Evolutionary conservation across 2,797 vertebrate genomes (phyloP).

Genomic region (Arctocebus calabarensis): DNA sequence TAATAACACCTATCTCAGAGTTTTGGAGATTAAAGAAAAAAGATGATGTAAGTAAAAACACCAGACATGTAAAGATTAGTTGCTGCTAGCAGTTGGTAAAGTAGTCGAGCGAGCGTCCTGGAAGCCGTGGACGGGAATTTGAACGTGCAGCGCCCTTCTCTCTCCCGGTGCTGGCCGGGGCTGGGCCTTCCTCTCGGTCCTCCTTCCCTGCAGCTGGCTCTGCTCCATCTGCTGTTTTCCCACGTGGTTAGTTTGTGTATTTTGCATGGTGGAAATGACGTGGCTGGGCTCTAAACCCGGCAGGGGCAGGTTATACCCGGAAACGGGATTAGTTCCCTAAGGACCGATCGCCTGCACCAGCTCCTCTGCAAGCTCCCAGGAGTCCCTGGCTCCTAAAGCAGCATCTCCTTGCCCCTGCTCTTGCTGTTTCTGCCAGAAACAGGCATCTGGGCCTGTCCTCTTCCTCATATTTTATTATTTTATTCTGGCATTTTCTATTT

Average conservation of each 20-base stretch:
- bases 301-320: neutral
- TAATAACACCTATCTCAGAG: neutral
- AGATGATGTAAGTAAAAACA: neutral
- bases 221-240: neutral
- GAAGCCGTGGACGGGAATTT: neutral
- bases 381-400: conserved; percentile 7
- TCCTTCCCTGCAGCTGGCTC: neutral
- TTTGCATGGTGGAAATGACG: neutral
- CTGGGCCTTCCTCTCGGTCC: neutral
- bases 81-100: neutral
- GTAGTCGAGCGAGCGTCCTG: neutral
- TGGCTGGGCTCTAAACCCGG: conserved; percentile 1
- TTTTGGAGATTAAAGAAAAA: neutral
- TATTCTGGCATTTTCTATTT: neutral
- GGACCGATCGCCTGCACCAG: neutral
- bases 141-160: neutral
- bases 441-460: neutral
- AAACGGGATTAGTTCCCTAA: neutral
- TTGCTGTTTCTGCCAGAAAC: neutral
- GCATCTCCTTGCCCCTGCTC: neutral
- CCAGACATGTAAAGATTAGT: neutral
- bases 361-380: neutral
- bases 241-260: neutral
- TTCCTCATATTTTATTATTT: conserved; percentile 28
- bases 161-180: too few species aligned